These are phyloP conservation scores for Acheta domesticus DNA, from an alignment of 2,888 invertebrate genomes.

Conservation along the genomic window DNA sequence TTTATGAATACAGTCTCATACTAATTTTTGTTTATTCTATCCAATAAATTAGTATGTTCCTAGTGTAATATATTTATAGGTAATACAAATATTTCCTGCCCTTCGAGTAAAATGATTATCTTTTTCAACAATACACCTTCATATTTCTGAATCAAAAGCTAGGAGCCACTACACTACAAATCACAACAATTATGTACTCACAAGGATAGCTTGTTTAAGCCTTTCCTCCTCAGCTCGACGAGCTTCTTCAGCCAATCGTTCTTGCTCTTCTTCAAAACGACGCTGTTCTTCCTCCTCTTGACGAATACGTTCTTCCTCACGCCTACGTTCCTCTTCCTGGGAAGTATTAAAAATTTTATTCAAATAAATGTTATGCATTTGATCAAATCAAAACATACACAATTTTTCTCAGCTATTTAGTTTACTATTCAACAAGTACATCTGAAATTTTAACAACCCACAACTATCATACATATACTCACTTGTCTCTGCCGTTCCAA, in stretches of 20 bases:
- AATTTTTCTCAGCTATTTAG: too few relatives aligned
- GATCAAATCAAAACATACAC: too few relatives aligned
- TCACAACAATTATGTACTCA: slow-evolving; percentile 41
- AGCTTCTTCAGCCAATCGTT: slow-evolving; percentile 73
- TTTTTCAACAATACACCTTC: too few relatives aligned
- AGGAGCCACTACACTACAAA: too few relatives aligned
- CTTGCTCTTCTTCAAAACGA: slow-evolving; percentile 74
- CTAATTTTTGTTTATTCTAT: too few relatives aligned
- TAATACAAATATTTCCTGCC: too few relatives aligned
- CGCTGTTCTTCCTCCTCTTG: slow-evolving; percentile 82
- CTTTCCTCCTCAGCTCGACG: slow-evolving; percentile 81
- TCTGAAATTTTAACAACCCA: not conserved
- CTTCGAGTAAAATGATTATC: too few relatives aligned
- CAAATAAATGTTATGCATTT: slow-evolving; percentile 25
- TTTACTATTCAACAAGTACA: too few relatives aligned
- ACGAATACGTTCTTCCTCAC: slow-evolving; percentile 66
- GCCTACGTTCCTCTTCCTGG: slow-evolving; percentile 67
- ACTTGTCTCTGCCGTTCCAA: slow-evolving; percentile 65
- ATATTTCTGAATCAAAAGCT: too few relatives aligned
- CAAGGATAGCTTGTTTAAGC: slow-evolving; percentile 76
- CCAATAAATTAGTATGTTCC: too few relatives aligned
- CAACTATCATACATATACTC: slow-evolving; percentile 36
- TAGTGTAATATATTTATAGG: too few relatives aligned
- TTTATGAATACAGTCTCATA: too few relatives aligned
- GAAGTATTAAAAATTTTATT: slow-evolving; percentile 38